Percentiles rank a stretch among this genome's conserved stretches.
Evolutionary conservation across 2,888 invertebrate genomes (phyloP).

Genomic region (Athetis lepigone): DNA sequence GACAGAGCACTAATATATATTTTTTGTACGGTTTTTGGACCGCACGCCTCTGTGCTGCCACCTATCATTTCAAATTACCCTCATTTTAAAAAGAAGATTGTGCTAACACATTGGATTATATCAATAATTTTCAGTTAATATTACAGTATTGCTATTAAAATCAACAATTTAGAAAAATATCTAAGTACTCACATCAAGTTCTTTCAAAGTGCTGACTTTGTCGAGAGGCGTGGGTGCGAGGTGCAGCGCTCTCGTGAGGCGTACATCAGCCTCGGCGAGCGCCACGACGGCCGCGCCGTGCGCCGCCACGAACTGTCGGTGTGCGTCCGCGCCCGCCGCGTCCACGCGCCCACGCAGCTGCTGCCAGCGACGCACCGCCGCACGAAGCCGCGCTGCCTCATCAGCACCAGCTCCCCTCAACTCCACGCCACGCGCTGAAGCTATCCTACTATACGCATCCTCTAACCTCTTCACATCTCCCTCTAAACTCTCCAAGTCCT

Average conservation of each 20-base stretch:
- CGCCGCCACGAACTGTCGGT: constrained; percentile 93
- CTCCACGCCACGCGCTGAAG: constrained; percentile 92
- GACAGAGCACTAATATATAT: no score
- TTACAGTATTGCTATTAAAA: no score
- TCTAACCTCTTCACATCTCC: constrained; percentile 92
- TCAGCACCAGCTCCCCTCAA: constrained; percentile 92
- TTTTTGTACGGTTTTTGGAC: no score
- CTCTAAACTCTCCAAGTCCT: constrained; percentile 91
- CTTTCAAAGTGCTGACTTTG: constrained; percentile 81
- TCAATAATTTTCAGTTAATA: no score
- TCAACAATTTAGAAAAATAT: no score
- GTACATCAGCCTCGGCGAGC: constrained; percentile 93
- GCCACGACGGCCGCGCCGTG: constrained; percentile 93
- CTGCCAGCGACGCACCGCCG: constrained; percentile 92
- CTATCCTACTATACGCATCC: constrained; percentile 93
- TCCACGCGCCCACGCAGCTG: constrained; percentile 91
- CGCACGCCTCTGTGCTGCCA: no score
- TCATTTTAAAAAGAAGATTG: no score
- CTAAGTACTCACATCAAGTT: constrained; percentile 86
- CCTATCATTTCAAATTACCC: no score
- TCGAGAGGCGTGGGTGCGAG: constrained; percentile 87
- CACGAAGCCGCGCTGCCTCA: constrained; percentile 92
- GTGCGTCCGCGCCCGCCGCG: constrained; percentile 91
- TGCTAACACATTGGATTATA: no score
- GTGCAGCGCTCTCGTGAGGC: constrained; percentile 93